Evolutionary conservation across 2,888 invertebrate genomes (phyloP), one percentile per base, ranked within the genome.

Genomic region (Ellobium chinense): DNA sequence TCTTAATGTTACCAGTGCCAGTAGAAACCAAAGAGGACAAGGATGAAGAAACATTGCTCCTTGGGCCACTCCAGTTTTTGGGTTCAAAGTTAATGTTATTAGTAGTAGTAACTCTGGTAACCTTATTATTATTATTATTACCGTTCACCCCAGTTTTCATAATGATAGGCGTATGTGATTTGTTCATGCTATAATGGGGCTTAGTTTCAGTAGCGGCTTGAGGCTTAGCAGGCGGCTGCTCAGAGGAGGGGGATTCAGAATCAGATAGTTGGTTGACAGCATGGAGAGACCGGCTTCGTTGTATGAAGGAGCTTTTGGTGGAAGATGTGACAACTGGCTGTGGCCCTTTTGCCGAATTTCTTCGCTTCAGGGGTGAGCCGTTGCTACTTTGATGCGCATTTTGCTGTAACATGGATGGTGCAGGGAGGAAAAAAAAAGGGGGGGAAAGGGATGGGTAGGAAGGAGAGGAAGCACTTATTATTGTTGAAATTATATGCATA

Each of bases 231-330:
- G 46, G 31, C 21, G 74, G 29, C n/a, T 54, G 77, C n/a, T 14
- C 39, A 4, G 60, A n/a, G 31, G 62, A 66, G 68, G 29, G 60
- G 37, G 68, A 58, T 24, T 34, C 54, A 1, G 77, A 56, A 24
- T 56, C 69, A 14, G 56, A 18, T n/a, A 36, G 77, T 21, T 80
- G 77, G 36, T 82, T 82, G 39, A 82, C 78, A n/a, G 77, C 63
- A 46, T 80, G 82, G 74, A 83, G 62, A 31, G 83, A 83, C 56
- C 77, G 65, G 63, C 83, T 83, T 63, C 83, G 79, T 31, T 81
- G 80, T 34, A 83, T 73, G 60, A 36, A 73, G 31, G 69, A 56
- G 27, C n/a, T 27, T 29, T 24, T 37, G 29, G 62, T n/a, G 27
- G 79, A 27, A 14, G 79, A 24, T 34, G 21, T 54, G n/a, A n/a